Conservation (phyloP, 2,797 vertebrate genomes). For the Acanthornis magna region DNA sequence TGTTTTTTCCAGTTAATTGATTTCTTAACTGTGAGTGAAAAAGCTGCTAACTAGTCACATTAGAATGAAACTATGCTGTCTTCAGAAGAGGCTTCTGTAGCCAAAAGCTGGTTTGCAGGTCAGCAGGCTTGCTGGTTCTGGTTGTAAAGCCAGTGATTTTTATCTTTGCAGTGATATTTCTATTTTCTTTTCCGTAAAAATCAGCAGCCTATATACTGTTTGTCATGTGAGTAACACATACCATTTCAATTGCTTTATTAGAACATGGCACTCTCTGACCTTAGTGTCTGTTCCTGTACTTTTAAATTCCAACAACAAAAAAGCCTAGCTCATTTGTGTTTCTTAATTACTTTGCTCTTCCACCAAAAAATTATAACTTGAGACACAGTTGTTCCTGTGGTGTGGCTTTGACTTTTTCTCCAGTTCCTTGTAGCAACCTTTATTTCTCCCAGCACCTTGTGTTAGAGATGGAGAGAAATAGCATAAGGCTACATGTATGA, state of each 20-base stretch:
- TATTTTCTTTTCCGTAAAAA: background rate
- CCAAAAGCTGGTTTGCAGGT: background rate
- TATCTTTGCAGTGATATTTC: background rate
- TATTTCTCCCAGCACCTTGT: background rate
- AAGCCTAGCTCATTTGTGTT: background rate
- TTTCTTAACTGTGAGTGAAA: slow-evolving; percentile 8
- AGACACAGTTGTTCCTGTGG: background rate
- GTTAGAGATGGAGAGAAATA: background rate
- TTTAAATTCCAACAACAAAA: background rate
- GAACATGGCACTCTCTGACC: background rate
- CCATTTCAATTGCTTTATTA: background rate
- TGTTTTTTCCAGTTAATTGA: background rate
- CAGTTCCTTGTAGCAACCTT: background rate
- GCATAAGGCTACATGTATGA: background rate
- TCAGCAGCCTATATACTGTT: background rate
- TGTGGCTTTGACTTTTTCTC: background rate
- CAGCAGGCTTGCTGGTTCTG: background rate
- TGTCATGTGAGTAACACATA: background rate
- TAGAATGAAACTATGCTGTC: background rate
- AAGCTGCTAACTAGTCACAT: background rate
- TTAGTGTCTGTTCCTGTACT: background rate
- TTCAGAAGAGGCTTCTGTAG: background rate
- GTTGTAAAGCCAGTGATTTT: background rate
- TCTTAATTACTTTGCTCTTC: background rate
- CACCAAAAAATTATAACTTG: background rate